Evolutionary conservation across 2,797 vertebrate species (phyloP).

Genomic region (Urophycis tenuis): DNA sequence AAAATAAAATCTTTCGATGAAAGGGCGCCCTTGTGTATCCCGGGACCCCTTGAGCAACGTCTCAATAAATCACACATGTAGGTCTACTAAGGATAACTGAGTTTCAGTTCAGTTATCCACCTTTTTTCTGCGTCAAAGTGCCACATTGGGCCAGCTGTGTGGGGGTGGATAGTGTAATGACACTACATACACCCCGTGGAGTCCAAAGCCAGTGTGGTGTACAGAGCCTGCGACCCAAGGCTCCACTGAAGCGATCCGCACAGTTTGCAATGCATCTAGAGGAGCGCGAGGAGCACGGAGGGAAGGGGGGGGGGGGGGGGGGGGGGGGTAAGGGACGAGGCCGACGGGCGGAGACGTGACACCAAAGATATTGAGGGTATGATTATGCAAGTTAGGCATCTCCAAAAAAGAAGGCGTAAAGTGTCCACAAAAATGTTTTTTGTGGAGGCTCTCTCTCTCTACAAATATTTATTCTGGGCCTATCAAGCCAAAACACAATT

Average conservation of each 20-base stretch:
- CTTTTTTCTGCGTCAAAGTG: background rate
- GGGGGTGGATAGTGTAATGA: background rate
- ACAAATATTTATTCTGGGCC: constrained; percentile 20
- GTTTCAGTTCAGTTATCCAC: background rate
- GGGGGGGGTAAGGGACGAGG: constrained; percentile 33
- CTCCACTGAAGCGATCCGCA: background rate
- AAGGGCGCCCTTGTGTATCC: constrained; percentile 50
- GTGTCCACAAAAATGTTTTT: constrained; percentile 4
- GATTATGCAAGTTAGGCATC: constrained; percentile 57
- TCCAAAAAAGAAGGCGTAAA: constrained; percentile 15
- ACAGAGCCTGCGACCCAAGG: constrained; percentile 11
- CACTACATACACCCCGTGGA: background rate
- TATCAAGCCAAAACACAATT: background rate
- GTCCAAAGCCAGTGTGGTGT: background rate
- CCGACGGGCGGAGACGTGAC: constrained; percentile 32
- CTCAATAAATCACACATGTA: constrained; percentile 27
- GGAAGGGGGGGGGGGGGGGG: constrained; percentile 36
- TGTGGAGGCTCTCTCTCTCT: constrained; percentile 7
- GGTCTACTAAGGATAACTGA: background rate
- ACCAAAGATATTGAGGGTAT: constrained; percentile 55
- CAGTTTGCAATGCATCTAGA: background rate
- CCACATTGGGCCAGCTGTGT: background rate
- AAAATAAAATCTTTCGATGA: constrained; percentile 35
- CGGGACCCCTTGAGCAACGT: constrained; percentile 8
- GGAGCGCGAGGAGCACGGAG: constrained; percentile 14